Evolutionary conservation across 2,888 invertebrate species (phyloP).

Genomic region (Congeria kusceri): DNA sequence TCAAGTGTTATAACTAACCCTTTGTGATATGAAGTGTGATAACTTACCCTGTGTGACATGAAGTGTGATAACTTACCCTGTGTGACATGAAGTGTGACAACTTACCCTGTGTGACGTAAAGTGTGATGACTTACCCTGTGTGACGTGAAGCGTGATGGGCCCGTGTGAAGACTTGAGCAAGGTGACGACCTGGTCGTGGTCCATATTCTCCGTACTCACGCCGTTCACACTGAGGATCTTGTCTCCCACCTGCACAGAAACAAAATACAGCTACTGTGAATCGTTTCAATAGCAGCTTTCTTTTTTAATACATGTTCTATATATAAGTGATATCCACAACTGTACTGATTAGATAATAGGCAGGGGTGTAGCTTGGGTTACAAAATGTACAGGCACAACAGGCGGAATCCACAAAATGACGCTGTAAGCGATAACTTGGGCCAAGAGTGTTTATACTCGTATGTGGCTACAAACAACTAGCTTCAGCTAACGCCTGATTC

Average conservation of each 20-base stretch:
- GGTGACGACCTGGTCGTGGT: conserved; percentile 85
- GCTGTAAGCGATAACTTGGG: no score
- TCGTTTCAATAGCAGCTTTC: no score
- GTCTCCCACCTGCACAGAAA: conserved; percentile 82
- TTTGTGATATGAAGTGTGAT: not conserved
- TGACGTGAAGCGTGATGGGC: conserved; percentile 78
- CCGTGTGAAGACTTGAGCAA: conserved; percentile 80
- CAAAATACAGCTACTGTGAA: not conserved
- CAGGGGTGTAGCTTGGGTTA: no score
- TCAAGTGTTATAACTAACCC: not conserved
- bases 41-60: not conserved
- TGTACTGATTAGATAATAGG: no score
- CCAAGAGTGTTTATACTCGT: no score
- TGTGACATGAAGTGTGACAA: not conserved
- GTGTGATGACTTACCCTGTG: conserved; percentile 72
- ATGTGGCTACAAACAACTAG: no score
- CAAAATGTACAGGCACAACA: no score
- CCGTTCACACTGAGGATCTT: conserved; percentile 84
- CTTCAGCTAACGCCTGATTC: no score
- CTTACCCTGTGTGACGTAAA: not conserved
- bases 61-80: not conserved
- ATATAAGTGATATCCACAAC: no score
- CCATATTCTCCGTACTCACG: conserved; percentile 82
- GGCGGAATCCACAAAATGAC: no score
- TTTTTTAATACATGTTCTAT: no score